phyloP scores from a whole-genome alignment of 2,797 vertebrate genomes.

The Eurystomus glaucurus region DNA sequence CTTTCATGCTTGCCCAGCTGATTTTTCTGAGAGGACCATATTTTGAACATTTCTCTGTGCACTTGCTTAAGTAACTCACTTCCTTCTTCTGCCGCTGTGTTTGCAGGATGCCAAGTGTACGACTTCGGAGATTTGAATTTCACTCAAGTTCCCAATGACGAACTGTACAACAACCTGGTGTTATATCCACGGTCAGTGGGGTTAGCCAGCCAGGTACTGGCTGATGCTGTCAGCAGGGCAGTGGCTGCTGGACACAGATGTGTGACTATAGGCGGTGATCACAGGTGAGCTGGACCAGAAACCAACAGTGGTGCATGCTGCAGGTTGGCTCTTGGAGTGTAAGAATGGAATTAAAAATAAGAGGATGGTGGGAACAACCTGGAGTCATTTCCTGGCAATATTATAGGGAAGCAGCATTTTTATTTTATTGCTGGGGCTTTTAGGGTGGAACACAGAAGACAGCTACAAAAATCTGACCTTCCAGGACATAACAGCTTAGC shows the following conservation, averaged over 20 bases:
- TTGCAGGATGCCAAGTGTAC: slow-evolving; percentile 90
- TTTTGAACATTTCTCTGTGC: background rate
- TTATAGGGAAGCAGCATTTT: background rate
- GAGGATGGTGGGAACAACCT: background rate
- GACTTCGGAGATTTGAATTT: slow-evolving; percentile 96
- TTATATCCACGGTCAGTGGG: slow-evolving; percentile 93
- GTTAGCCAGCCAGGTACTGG: slow-evolving; percentile 89
- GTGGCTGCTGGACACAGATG: slow-evolving; percentile 92
- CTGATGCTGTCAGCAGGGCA: slow-evolving; percentile 89
- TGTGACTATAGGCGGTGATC: slow-evolving; percentile 95
- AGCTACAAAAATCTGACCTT: background rate
- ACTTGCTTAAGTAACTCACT: background rate
- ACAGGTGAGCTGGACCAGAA: slow-evolving; percentile 87
- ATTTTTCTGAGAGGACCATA: background rate
- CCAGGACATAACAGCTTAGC: background rate
- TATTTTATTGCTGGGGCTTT: background rate
- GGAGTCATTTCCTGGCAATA: background rate
- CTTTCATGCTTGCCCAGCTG: background rate
- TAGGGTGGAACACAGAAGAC: background rate
- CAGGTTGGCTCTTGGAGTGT: background rate
- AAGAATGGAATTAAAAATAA: background rate
- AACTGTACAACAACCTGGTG: slow-evolving; percentile 90
- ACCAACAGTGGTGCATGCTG: background rate
- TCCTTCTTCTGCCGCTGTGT: slow-evolving; percentile 24
- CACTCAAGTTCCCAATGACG: slow-evolving; percentile 90